phyloP scores from a whole-genome alignment of 2,888 invertebrate genomes.

The Gastrophysa polygoni region DNA sequence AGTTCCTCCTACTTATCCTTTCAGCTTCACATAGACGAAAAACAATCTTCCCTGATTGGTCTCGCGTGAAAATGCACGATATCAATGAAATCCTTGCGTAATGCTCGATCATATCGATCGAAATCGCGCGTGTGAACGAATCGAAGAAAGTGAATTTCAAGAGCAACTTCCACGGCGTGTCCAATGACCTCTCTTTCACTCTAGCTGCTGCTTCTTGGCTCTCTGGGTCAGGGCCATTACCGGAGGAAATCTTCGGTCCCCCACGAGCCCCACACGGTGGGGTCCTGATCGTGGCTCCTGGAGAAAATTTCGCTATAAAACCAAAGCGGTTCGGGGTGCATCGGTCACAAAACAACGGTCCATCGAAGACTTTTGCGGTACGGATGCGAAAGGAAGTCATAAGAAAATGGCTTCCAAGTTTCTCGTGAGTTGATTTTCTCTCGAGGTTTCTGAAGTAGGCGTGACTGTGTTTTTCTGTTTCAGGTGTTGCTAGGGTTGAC shows the following conservation, averaged over 20 bases:
- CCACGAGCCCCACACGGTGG: conserved; percentile 7
- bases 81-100: neutral
- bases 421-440: conserved; percentile 15
- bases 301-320: conserved; percentile 21
- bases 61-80: too few relatives aligned
- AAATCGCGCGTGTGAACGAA: conserved; percentile 8
- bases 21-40: neutral
- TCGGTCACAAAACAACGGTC: conserved; percentile 10
- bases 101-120: conserved; percentile 1
- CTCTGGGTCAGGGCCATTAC: conserved; percentile 17
- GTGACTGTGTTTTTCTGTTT: conserved; percentile 1
- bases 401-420: conserved; percentile 18
- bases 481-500: conserved; percentile 16
- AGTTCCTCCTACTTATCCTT: too few relatives aligned
- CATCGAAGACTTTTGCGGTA: conserved; percentile 5
- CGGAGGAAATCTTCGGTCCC: conserved; percentile 9
- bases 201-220: conserved; percentile 1
- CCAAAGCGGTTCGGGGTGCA: conserved; percentile 14
- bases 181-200: conserved; percentile 19
- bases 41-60: neutral
- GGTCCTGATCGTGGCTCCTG: neutral
- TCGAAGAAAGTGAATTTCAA: conserved; percentile 16
- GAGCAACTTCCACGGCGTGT: conserved; percentile 2
- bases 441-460: neutral
- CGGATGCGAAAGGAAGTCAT: neutral